Conservation (phyloP, 2,113 vertebrate genomes). For the Herpailurus yagouaroundi region DNA sequence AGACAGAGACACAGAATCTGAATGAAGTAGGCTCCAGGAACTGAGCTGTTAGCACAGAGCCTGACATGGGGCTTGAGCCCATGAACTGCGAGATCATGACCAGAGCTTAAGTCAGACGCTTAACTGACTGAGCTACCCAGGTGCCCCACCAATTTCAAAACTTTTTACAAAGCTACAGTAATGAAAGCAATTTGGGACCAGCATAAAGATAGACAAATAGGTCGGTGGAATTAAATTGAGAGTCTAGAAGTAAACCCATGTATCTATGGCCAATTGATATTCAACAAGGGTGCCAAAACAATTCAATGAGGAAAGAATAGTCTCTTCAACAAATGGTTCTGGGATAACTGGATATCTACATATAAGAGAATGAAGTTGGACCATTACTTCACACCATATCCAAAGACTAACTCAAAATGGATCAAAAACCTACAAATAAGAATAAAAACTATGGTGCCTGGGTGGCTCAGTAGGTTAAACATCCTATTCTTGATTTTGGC, state of each 20-base stretch:
- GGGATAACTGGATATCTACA: background rate
- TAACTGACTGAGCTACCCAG: too few relatives aligned
- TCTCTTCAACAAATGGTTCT: too few relatives aligned
- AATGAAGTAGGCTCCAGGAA: too few relatives aligned
- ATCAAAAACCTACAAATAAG: background rate
- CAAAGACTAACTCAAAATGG: background rate
- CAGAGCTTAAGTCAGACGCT: too few relatives aligned
- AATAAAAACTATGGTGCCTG: background rate
- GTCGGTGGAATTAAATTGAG: background rate
- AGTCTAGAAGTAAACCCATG: background rate
- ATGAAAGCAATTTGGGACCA: background rate
- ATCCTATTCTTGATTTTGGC: too few relatives aligned
- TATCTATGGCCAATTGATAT: background rate
- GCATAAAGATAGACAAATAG: background rate
- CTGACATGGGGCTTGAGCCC: too few relatives aligned
- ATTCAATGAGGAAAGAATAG: background rate
- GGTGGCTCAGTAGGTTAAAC: too few relatives aligned
- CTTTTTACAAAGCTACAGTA: background rate
- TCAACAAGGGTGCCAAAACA: background rate
- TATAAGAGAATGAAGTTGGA: background rate
- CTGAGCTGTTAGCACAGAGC: too few relatives aligned
- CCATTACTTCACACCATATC: background rate
- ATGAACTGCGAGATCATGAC: too few relatives aligned
- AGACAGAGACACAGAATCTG: too few relatives aligned
- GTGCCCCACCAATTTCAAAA: background rate